Evolutionary conservation across 2,113 vertebrate genomes (phyloP), one percentile per base, ranked within the genome.

Genomic region (Circaetus cinerascens): DNA sequence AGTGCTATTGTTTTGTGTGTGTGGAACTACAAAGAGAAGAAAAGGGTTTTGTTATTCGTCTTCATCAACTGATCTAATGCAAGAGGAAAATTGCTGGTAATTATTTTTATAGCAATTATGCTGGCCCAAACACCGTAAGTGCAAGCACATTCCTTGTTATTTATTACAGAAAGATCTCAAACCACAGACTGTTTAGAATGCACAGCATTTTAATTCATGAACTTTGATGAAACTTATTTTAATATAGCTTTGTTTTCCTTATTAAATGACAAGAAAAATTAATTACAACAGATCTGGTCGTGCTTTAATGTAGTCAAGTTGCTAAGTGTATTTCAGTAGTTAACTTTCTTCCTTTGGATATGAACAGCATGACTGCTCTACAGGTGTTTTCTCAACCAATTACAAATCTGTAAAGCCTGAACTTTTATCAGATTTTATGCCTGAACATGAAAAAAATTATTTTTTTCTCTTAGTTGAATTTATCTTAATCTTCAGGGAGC

Each of bases 61-160:
- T 96, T 97, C 96, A 94, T 95, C 94, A 94, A 84, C 91, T 73
- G 95, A 96, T 97, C 79, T 95, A 90, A 98, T 94, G 94, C 91
- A 97, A 93, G 93, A 94, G 93, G 96, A 97, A 98, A 97, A 98
- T 97, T 98, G 91, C 92, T 43, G 57, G 92, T 90, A 97, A 98
- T 98, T 97, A 97, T 96, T 96, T 93, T 97, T 67, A 91, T 79
- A 84, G 93, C 85, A 94, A 96, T 95, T 96, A 96, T 72, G 93
- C 87, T 95, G 95, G 95, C 93, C 93, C 90, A 93, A 97, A 93
- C 86, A 84, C 66, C 63, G 27, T 96, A 91, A 96, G 90, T 73
- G 94, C 83, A 97, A 96, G 96, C 88, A 96, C 96, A 95, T 95
- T 97, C 92, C 86, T 86, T 50, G 92, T 86, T 97, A 95, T 95